Evolutionary conservation across 2,113 vertebrate species (phyloP), one percentile per base, ranked within the genome.

Genomic region (Myotis davidii): DNA sequence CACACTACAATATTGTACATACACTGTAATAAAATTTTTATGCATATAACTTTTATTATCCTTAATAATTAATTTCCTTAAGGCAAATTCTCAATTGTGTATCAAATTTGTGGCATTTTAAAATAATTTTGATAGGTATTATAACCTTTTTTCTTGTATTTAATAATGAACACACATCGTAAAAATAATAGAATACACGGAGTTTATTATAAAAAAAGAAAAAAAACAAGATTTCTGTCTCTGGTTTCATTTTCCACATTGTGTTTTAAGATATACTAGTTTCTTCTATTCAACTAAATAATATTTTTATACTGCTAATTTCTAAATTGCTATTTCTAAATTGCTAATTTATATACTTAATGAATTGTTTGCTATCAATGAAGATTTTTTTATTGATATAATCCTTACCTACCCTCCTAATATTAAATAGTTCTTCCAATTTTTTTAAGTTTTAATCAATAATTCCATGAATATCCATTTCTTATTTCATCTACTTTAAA

Each of bases 11-110:
- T 81, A 56, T 34, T 94, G 1, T 65, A 32, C 2, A 85, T 59
- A 37, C 0, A 56, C 10, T 70, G 11, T 32, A 83, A 74, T 81
- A 79, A 85, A 84, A 34, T 54, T 79, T 84, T 76, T 32, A 50
- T 74, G 11, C 12, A 17, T 93, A 42, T n/a, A 72, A 3, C 69
- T 78, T 88, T 37, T 56, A 70, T 70, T 91, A 50, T 21, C 2
- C 25, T 85, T 12, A 93, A 85, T 90, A 52, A 83, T 81, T 76
- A 61, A 61, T 61, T 61, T 90, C 3, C 32, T 95, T 94, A 78
- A 42, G 64, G 21, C 9, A 84, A 81, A 78, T 79, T 90, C 32
- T 70, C 13, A 93, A 76, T 59, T 85, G 11, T 50, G 1, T 74
- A 61, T 94, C 25, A 83, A 82, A 86, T 74, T 59, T 86, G 72